Evolutionary conservation across 1,140 invertebrate genomes (phyloP).

Genomic region (Cydia pomonella): DNA sequence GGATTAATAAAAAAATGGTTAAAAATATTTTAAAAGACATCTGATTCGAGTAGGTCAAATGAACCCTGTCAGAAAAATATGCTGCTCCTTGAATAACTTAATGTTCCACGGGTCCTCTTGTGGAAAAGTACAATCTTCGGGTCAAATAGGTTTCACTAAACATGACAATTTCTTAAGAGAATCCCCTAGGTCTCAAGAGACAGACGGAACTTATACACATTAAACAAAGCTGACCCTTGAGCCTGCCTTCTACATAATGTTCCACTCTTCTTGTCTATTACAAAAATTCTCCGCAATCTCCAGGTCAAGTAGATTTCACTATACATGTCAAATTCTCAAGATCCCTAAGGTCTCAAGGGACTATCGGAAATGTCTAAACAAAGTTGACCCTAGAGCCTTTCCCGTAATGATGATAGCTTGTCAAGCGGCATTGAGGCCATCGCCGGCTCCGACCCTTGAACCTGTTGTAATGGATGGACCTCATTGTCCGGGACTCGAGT

Average conservation of each 20-base stretch:
- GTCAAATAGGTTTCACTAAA: too few relatives aligned
- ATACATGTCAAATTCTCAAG: background rate
- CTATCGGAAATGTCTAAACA: background rate
- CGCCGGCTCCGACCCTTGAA: conserved; percentile 25
- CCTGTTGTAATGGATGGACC: conserved; percentile 12
- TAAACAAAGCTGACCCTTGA: too few relatives aligned
- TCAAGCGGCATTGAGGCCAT: conserved; percentile 42
- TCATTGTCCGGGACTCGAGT: conserved; percentile 20
- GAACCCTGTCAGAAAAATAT: too few relatives aligned
- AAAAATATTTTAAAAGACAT: too few relatives aligned
- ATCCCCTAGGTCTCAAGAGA: too few relatives aligned
- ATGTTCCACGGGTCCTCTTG: too few relatives aligned
- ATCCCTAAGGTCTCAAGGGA: background rate
- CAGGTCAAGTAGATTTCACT: background rate
- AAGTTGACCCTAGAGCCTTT: conserved; percentile 24
- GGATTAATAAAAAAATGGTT: too few relatives aligned
- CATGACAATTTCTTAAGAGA: too few relatives aligned
- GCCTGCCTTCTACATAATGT: background rate
- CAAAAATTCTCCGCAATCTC: background rate
- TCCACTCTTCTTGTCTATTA: background rate
- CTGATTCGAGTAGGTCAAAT: too few relatives aligned
- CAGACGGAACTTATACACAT: too few relatives aligned
- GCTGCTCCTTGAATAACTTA: too few relatives aligned
- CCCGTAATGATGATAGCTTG: conserved; percentile 41
- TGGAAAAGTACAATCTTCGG: too few relatives aligned